Evolutionary conservation across 1,140 invertebrate genomes (phyloP).

Genomic region (Bombus breviceps): DNA sequence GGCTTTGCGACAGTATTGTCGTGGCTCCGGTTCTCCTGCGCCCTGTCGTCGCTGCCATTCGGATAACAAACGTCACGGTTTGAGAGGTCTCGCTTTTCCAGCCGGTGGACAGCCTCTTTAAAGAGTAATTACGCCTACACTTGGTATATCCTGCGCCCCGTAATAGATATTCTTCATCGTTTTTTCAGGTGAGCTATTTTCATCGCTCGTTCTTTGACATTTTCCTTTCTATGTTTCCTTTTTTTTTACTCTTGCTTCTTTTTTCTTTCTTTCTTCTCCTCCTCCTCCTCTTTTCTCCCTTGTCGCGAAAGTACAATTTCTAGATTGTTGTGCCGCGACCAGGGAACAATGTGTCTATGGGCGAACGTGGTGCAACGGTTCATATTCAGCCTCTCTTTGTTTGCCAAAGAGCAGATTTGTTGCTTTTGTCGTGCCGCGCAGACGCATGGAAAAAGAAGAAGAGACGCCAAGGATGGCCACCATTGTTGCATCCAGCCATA

Average conservation of each 20-base stretch:
- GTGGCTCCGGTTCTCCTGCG: constrained; percentile 22
- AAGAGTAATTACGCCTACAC: constrained; percentile 41
- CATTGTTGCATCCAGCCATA: constrained; percentile 8
- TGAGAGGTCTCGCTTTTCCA: constrained; percentile 26
- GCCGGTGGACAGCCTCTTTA: constrained; percentile 21
- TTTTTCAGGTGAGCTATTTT: constrained; percentile 26
- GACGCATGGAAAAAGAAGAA: constrained; percentile 40
- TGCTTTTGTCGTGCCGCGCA: constrained; percentile 41
- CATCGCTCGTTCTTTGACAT: constrained; percentile 18
- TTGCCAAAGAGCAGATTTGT: constrained; percentile 35
- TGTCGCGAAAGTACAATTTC: constrained; percentile 30
- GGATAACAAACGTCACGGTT: constrained; percentile 58
- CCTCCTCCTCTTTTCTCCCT: neutral
- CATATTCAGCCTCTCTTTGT: constrained; percentile 43
- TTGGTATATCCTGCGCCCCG: neutral
- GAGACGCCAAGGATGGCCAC: neutral
- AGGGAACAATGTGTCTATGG: constrained; percentile 32
- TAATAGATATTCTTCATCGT: constrained; percentile 29
- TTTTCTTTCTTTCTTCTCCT: neutral
- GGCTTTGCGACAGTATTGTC: constrained; percentile 52
- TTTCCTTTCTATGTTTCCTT: neutral
- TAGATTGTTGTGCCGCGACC: constrained; percentile 35
- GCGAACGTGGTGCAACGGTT: constrained; percentile 39
- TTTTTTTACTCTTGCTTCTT: neutral
- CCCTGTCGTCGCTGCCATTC: constrained; percentile 16